Conservation (phyloP, 2,797 vertebrate genomes). For the Chiroxiphia lanceolata region DNA sequence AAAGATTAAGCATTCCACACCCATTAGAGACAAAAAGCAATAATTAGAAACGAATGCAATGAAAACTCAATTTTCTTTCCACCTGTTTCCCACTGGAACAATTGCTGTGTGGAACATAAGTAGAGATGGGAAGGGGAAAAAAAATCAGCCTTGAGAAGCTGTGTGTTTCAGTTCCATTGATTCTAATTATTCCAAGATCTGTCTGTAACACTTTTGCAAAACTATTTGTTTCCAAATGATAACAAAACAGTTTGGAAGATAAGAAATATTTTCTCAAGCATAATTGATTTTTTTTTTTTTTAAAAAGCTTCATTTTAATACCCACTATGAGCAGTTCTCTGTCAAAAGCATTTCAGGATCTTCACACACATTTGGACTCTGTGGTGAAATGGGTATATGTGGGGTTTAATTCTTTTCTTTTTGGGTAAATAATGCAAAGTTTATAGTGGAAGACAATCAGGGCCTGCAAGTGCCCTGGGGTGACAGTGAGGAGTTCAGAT, state of each 20-base stretch:
- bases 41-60: constrained; percentile 8
- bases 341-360: neutral
- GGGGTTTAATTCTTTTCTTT: neutral
- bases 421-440: neutral
- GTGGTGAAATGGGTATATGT: neutral
- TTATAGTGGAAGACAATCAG: neutral
- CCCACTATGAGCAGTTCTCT: neutral
- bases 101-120: neutral
- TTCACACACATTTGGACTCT: neutral
- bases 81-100: constrained; percentile 16
- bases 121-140: neutral
- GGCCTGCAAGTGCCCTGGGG: neutral
- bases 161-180: neutral
- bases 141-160: neutral
- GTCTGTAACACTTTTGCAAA: neutral
- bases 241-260: neutral
- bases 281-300: neutral
- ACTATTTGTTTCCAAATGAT: neutral
- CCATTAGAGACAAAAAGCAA: constrained; percentile 4
- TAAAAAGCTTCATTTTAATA: fast-evolving
- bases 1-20: neutral
- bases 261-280: neutral
- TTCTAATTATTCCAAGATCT: neutral
- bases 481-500: neutral
- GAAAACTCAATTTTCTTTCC: neutral